phyloP scores from a whole-genome alignment of 2,888 invertebrate species.

The Mythimna albipuncta region DNA sequence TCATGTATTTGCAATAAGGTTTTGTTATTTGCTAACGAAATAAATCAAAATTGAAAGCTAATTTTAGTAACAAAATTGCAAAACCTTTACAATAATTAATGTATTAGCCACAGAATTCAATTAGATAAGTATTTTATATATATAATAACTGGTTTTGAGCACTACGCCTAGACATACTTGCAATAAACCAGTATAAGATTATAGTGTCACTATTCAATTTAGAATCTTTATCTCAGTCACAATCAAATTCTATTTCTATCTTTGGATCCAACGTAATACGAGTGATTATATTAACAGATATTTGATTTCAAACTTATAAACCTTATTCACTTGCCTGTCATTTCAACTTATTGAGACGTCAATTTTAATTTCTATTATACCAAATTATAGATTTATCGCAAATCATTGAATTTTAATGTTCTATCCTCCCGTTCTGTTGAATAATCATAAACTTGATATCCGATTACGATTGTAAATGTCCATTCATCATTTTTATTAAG shows the following conservation, averaged over 20 bases:
- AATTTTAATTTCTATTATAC: slow-evolving; percentile 46
- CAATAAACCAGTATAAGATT: not conserved
- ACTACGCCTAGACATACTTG: not conserved
- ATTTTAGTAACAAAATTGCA: not conserved
- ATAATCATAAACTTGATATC: slow-evolving; percentile 52
- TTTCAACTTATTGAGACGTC: slow-evolving; percentile 49
- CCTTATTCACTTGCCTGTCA: slow-evolving; percentile 25
- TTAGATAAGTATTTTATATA: not conserved
- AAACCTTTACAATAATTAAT: not conserved
- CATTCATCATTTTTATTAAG: slow-evolving; percentile 52
- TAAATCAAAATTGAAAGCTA: not conserved
- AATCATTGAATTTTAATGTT: slow-evolving; percentile 53
- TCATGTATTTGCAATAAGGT: not conserved
- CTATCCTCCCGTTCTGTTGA: slow-evolving; percentile 32
- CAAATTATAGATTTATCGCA: slow-evolving; percentile 55
- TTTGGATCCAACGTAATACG: not conserved
- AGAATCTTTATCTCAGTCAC: not conserved
- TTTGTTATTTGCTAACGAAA: not conserved
- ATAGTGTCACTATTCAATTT: not conserved
- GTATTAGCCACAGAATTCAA: slow-evolving; percentile 9
- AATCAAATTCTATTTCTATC: slow-evolving; percentile 3
- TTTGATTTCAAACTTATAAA: slow-evolving; percentile 38
- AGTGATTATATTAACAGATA: slow-evolving; percentile 46
- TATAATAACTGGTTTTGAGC: not conserved
- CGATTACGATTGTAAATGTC: slow-evolving; percentile 36